Base-by-base conservation (phyloP, 1,140 invertebrate species). In the Brachionus rubens region DNA sequence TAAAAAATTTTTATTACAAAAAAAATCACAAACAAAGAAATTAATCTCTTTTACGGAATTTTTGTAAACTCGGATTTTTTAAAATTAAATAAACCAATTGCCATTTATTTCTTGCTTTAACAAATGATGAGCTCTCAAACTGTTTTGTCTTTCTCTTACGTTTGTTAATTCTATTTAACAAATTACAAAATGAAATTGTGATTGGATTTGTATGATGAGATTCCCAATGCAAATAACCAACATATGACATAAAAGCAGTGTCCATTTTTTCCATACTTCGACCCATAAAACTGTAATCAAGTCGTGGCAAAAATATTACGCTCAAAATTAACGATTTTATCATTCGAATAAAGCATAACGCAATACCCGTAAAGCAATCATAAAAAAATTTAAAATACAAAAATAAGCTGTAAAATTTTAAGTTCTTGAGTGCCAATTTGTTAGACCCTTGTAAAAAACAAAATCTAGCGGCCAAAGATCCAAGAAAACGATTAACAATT, bases 371-470 rank as follows among this genome's bases (percentile, higher is more conserved):
- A 19, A 75, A 75, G 30, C 72, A 75, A 75, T 75, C 72, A 59
- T 54, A 75, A 19, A 75, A 75, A 56, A 75, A 75, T 46, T 54
- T 75, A 59, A 75, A 75, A 41, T 75, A 75, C 19, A 54, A 41
- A 75, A 75, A 56, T 26, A 54, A 16, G 24, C 48, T 54, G 30
- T 56, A 75, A 14, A 28, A 16, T 10, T 54, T 54, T 12, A 75
- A 7, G 30, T 54, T 75, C 26, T 54, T 54, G 3, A 75, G 33
- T n/a, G 14, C 30, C 2, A 56, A 19, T 4, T 40, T 28, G 16
- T 75, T 54, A n/a, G 50, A 40, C 16, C 41, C 10, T 30, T 41
- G 50, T n/a, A 54, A 16, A 40, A 75, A 75, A 28, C 48, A 54
- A 47, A 54, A 75, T 33, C 24, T 75, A 3, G 72, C 52, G 30